A percentile compares a stretch with the other conserved stretches of the same genome.
Evolutionary conservation across 2,797 vertebrate species (phyloP).

Genomic region (Perdix hodgsoniae): DNA sequence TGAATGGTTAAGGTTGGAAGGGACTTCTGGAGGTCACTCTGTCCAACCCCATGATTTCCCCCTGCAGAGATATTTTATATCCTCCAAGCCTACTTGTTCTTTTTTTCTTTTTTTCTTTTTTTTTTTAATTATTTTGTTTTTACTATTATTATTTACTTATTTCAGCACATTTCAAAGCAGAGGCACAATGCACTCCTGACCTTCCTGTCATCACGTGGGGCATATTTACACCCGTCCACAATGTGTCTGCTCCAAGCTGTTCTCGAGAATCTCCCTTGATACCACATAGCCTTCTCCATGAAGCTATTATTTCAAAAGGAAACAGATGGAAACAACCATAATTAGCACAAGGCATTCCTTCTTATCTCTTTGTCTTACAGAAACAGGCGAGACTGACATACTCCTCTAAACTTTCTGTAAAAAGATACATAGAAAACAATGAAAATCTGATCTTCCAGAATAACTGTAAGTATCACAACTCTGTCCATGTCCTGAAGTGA

Average conservation of each 20-base stretch:
- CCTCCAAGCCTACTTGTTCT: background rate
- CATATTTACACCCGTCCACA: slow-evolving; percentile 21
- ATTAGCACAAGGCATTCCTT: background rate
- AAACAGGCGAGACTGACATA: background rate
- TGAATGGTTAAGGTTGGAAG: background rate
- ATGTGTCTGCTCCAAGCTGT: background rate
- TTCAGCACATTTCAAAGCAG: slow-evolving; percentile 29
- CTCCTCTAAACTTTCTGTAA: background rate
- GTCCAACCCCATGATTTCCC: background rate
- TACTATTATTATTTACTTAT: no score
- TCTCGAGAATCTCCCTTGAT: background rate
- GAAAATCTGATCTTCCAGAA: background rate
- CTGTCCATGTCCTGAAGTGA: background rate
- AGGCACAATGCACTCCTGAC: slow-evolving; percentile 3
- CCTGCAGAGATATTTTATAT: background rate
- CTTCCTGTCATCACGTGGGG: slow-evolving; percentile 5
- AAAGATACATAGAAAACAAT: background rate
- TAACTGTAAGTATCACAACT: background rate
- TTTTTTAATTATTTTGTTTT: no score
- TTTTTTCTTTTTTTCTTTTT: background rate
- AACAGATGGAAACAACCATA: slow-evolving; percentile 23
- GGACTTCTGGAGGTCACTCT: background rate
- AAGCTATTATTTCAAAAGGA: slow-evolving; percentile 23
- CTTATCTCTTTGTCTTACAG: slow-evolving; percentile 9
- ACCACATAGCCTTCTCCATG: background rate